These are phyloP conservation scores for Ammodytes dubius DNA, from an alignment of 2,113 vertebrate species.

Conservation along the genomic window DNA sequence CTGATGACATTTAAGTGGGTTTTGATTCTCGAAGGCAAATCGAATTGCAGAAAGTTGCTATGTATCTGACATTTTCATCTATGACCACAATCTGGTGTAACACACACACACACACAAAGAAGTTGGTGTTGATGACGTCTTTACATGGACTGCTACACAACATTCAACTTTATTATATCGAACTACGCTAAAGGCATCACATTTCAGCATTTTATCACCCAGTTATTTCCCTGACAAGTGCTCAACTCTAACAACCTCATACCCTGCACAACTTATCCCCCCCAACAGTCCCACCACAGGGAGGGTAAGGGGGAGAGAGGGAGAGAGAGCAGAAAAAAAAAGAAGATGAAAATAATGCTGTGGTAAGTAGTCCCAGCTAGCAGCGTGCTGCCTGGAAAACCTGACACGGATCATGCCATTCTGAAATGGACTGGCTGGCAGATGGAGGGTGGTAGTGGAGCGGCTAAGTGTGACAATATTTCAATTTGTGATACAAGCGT, in stretches of 20 bases:
- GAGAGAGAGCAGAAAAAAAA: conserved; percentile 44
- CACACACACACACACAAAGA: not conserved
- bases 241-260: conserved; percentile 71
- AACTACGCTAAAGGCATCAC: conserved; percentile 27
- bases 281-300: conserved; percentile 81
- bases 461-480: too few species aligned
- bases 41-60: conserved; percentile 8
- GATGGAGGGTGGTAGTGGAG: conserved; percentile 52
- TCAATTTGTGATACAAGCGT: too few species aligned
- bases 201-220: conserved; percentile 51
- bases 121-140: conserved; percentile 15
- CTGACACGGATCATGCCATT: conserved; percentile 55
- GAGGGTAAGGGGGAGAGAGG: conserved; percentile 43
- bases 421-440: conserved; percentile 61
- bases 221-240: conserved; percentile 65
- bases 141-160: conserved; percentile 28
- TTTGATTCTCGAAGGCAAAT: conserved; percentile 9
- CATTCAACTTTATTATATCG: conserved; percentile 34
- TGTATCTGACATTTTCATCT: conserved; percentile 35
- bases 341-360: conserved; percentile 82
- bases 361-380: conserved; percentile 85
- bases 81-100: conserved; percentile 8
- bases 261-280: conserved; percentile 81
- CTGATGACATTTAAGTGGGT: conserved; percentile 1
- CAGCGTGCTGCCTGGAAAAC: conserved; percentile 70